Percentiles rank a stretch among this genome's conserved stretches.
Evolutionary conservation across 2,888 invertebrate species (phyloP).

Genomic region (Phortica magna): DNA sequence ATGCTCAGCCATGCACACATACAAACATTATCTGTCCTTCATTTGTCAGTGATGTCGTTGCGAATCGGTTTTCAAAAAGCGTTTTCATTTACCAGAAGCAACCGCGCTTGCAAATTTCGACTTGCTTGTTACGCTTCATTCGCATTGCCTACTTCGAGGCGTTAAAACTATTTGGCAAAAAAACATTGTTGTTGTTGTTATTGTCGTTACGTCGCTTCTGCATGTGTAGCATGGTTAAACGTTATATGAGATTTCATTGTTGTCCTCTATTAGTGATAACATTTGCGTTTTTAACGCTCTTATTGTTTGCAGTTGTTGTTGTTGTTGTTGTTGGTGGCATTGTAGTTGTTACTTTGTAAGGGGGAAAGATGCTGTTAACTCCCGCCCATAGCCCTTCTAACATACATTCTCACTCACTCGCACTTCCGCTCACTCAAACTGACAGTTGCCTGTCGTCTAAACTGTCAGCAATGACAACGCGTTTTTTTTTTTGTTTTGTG

Average conservation of each 20-base stretch:
- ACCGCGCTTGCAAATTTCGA: no score
- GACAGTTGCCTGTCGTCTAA: slow-evolving; percentile 15
- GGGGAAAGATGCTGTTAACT: not conserved
- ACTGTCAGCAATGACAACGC: slow-evolving; percentile 16
- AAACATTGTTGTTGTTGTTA: not conserved
- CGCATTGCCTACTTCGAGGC: slow-evolving; percentile 16
- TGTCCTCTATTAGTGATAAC: not conserved
- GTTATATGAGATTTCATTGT: not conserved
- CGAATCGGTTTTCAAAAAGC: not conserved
- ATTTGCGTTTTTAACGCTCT: not conserved
- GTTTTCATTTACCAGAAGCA: not conserved
- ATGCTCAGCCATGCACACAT: slow-evolving; percentile 13
- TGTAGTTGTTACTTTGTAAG: not conserved
- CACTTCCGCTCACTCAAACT: not conserved
- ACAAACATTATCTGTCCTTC: slow-evolving; percentile 67
- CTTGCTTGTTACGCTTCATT: not conserved
- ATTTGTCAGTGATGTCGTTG: slow-evolving; percentile 58
- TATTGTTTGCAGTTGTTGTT: not conserved
- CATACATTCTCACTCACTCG: not conserved
- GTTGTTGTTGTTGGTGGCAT: not conserved
- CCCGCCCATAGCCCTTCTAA: not conserved
- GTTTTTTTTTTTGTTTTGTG: not conserved
- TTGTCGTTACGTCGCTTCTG: not conserved
- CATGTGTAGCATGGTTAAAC: not conserved
- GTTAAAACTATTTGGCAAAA: slow-evolving; percentile 18